Evolutionary conservation across 2,888 invertebrate genomes (phyloP), one percentile per base, ranked within the genome.

Genomic region (Rhimphoctona megacephalus): DNA sequence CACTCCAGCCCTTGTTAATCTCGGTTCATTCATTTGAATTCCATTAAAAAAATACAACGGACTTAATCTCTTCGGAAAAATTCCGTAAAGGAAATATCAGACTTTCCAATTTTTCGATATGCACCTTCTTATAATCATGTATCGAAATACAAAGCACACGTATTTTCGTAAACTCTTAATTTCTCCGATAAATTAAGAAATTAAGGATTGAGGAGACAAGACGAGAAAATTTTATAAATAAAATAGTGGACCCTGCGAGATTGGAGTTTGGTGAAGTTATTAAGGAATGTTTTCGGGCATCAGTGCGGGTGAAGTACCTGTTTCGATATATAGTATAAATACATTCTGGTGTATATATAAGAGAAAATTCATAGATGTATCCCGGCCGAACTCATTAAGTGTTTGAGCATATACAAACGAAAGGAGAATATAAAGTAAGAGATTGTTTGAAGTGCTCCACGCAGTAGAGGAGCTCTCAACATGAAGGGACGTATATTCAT

Each of bases 391-490:
- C 88, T 89, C 89, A 91, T 92, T 91, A 91, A 91, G 90, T 88
- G 89, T 88, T 89, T 86, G 90, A 90, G 89, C 88, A 89, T 87
- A 89, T 87, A 89, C 90, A 90, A 88, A 80, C 88, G 52, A 74
- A 73, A 79, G 54, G 76, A 79, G 84, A 84, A 81, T 72, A 87
- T 78, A 81, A 81, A 79, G 86, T 86, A 88, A 88, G 90, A 89
- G 90, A 91, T 90, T 92, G 90, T 92, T 93, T 93, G 91, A 89
- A 91, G 92, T 92, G 91, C 86, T 76, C 86, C 89, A 85, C 83
- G 85, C 89, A 49, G 54, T 33, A 57, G 78, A 84, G 81, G 61
- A 69, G 14, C 78, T 81, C 81, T 84, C 80, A n/a, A 64, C 81
- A 46, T 64, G 57, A 81, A 73, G 73, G 73, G 80, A 83, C 52